Evolutionary conservation across 2,113 vertebrate genomes (phyloP).

Genomic region (Empidonax alnorum): DNA sequence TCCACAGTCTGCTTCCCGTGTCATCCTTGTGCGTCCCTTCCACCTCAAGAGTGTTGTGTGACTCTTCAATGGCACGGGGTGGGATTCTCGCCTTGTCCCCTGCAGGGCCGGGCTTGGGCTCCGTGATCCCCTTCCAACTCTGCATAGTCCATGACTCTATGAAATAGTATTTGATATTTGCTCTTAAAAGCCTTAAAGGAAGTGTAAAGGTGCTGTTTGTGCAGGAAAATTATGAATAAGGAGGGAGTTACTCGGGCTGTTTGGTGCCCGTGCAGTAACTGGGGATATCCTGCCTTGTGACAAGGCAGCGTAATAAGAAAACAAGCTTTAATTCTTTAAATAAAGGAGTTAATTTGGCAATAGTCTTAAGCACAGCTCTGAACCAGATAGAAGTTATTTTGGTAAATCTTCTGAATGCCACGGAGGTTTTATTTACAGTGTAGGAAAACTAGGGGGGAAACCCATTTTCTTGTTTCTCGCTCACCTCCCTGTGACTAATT

Average conservation of each 20-base stretch:
- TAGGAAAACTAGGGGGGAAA: slow-evolving; percentile 36
- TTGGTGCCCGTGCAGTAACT: no score
- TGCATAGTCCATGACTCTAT: accelerated
- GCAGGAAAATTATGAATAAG: no score
- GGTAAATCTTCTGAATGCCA: slow-evolving; percentile 26
- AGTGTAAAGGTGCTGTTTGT: no score
- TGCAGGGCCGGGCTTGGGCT: not conserved
- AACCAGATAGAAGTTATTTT: slow-evolving; percentile 32
- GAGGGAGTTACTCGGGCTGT: not conserved
- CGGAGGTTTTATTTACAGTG: slow-evolving; percentile 44
- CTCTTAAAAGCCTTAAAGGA: not conserved
- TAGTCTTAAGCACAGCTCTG: slow-evolving; percentile 53
- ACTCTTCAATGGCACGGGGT: not conserved
- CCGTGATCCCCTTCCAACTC: not conserved
- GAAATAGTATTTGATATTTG: accelerated
- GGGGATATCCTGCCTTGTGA: no score
- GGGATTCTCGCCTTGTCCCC: not conserved
- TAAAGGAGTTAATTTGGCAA: slow-evolving; percentile 18
- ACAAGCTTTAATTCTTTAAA: not conserved
- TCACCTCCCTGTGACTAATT: slow-evolving; percentile 63
- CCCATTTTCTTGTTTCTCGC: slow-evolving; percentile 49
- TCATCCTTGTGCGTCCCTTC: not conserved
- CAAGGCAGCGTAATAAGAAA: not conserved
- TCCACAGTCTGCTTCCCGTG: accelerated
- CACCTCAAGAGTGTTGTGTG: not conserved